Evolutionary conservation across 2,113 vertebrate species (phyloP), one percentile per base, ranked within the genome.

Genomic region (Xenopus tropicalis): DNA sequence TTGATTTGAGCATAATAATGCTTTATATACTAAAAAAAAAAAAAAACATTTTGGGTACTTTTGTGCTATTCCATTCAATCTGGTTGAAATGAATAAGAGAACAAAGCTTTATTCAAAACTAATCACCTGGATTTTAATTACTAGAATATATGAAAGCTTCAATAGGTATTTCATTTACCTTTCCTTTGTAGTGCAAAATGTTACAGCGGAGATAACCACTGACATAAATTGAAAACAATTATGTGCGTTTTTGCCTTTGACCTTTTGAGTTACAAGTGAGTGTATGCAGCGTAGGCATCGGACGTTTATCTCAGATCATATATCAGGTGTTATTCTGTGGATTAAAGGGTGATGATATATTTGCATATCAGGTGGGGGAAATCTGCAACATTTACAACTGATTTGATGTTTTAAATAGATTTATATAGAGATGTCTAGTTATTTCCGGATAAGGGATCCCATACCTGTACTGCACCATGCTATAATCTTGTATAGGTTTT

Each of bases 171-270:
- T 81, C 86, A 82, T 88, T 86, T 89, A 54, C 23, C 66, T 77
- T 71, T 74, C 56, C 78, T 82, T 79, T 81, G 80, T 80, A 83
- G 72, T 84, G 84, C 74, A 80, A 48, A 89, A 85, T 84, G 84
- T 85, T 87, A 77, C 78, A 1, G 14, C 83, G 79, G 82, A 83
- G 80, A 88, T 87, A 87, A 87, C 86, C 90, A 87, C 79, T 85
- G 84, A 82, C 85, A 88, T 86, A 66, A 86, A 88, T 90, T 87
- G 87, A 86, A 85, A 86, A 86, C 86, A 88, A 87, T 67, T 74
- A 90, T 88, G 83, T 84, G 86, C 86, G 83, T 87, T 88, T 48
- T 89, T 88, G 83, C 85, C n/a, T 80, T 80, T 88, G 89, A 90
- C 86, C 88, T 90, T 90, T 88, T 77, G 79, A 81, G 78, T 80